Conservation (phyloP, 2,797 vertebrate genomes). For the Adelosebastes latens region DNA sequence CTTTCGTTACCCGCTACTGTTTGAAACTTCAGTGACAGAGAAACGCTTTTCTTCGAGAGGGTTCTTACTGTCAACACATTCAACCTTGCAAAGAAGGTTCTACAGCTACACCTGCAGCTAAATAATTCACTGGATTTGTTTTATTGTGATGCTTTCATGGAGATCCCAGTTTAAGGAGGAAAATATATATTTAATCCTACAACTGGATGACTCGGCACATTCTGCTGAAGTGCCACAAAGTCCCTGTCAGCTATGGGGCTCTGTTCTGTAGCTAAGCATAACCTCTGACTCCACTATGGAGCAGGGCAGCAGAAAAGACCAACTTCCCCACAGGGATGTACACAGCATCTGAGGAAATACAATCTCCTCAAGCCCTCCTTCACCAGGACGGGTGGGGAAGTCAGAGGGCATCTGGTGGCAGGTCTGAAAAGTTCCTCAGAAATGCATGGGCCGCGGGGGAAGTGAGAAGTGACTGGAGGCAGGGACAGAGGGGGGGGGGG, state of each 20-base stretch:
- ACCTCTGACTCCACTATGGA: background rate
- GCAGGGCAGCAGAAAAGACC: background rate
- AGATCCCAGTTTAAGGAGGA: background rate
- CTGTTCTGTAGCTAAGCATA: background rate
- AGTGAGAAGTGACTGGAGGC: background rate
- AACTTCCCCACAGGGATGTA: background rate
- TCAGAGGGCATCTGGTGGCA: background rate
- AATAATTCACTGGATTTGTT: background rate
- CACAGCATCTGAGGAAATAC: background rate
- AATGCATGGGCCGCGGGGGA: background rate
- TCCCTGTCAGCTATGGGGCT: background rate
- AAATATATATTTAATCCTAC: background rate
- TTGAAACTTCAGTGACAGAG: slow-evolving; percentile 1
- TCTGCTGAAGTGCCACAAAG: slow-evolving; percentile 17
- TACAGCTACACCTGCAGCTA: background rate
- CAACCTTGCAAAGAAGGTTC: background rate
- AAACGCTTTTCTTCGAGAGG: background rate
- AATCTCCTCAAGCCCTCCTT: slow-evolving; percentile 1
- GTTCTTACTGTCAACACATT: background rate
- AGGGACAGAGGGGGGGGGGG: background rate
- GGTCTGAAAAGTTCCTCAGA: background rate
- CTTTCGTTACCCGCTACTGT: background rate
- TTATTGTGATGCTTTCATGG: background rate
- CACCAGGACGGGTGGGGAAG: background rate
- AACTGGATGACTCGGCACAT: background rate